Conservation (phyloP, 2,888 invertebrate genomes). For the Parnassius orleans region DNA sequence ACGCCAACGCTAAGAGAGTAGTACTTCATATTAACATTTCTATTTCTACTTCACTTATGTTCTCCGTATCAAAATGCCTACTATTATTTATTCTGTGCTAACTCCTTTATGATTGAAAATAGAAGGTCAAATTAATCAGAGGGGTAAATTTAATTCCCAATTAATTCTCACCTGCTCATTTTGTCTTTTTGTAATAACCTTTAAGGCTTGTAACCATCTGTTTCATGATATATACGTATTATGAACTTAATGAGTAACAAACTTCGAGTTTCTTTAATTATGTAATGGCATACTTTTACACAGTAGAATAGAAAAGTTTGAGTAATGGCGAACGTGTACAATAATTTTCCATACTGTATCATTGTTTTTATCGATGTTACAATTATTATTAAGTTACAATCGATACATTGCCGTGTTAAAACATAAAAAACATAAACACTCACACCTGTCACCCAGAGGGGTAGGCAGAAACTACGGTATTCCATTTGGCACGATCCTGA, state of each 20-base stretch:
- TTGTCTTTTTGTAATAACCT: slow-evolving; percentile 17
- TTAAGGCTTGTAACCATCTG: slow-evolving; percentile 12
- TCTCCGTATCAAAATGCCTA: slow-evolving; percentile 11
- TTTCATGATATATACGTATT: slow-evolving; percentile 22
- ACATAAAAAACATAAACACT: no score
- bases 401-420: no score
- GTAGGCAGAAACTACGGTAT: no score
- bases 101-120: slow-evolving; percentile 17
- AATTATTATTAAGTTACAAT: no score
- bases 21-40: slow-evolving; percentile 5
- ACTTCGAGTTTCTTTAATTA: no score
- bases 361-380: not conserved
- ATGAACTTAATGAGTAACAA: no score
- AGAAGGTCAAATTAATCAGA: slow-evolving; percentile 10
- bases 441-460: no score
- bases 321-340: slow-evolving; percentile 18
- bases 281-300: slow-evolving; percentile 16
- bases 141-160: slow-evolving; percentile 19
- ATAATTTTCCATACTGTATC: slow-evolving; percentile 1
- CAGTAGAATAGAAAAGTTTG: slow-evolving; percentile 14
- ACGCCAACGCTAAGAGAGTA: slow-evolving; percentile 13
- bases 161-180: slow-evolving; percentile 23
- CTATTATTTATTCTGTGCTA: no score
- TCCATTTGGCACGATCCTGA: no score
- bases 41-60: slow-evolving; percentile 11